These are phyloP conservation scores for Thumatha senex DNA, from an alignment of 2,888 invertebrate genomes.

Conservation along the genomic window DNA sequence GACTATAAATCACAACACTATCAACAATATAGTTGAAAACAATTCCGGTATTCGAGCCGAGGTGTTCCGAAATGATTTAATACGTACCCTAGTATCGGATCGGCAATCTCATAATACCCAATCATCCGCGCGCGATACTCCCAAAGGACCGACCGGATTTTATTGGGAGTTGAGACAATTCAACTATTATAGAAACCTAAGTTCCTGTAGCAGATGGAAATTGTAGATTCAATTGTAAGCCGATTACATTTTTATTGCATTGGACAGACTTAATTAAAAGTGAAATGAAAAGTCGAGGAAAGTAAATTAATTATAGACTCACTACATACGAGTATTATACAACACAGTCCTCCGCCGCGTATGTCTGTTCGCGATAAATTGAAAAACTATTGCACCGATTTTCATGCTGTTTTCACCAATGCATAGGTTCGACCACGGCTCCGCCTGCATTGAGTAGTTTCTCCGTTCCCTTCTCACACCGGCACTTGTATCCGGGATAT, in stretches of 20 bases:
- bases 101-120: constrained; percentile 78
- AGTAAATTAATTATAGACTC: neutral
- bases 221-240: constrained; percentile 38
- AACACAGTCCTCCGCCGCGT: too few relatives aligned
- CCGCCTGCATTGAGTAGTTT: too few relatives aligned
- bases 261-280: constrained; percentile 7
- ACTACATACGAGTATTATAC: neutral
- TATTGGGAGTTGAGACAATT: constrained; percentile 45
- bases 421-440: too few relatives aligned
- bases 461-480: too few relatives aligned
- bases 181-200: constrained; percentile 35
- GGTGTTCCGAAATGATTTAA: constrained; percentile 64
- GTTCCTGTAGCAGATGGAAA: constrained; percentile 37
- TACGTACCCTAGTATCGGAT: constrained; percentile 42
- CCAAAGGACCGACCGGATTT: constrained; percentile 45
- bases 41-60: constrained; percentile 19
- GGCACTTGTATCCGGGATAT: too few relatives aligned
- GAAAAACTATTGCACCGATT: too few relatives aligned
- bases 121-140: constrained; percentile 56
- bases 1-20: constrained; percentile 10
- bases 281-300: neutral
- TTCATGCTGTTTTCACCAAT: too few relatives aligned
- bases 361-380: too few relatives aligned
- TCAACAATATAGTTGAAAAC: constrained; percentile 27
- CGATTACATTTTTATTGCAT: constrained; percentile 18